A percentile compares a stretch with the other conserved stretches of the same genome.
These are phyloP conservation scores for Taenaris catops DNA, from an alignment of 2,888 invertebrate genomes.

Conservation along the genomic window DNA sequence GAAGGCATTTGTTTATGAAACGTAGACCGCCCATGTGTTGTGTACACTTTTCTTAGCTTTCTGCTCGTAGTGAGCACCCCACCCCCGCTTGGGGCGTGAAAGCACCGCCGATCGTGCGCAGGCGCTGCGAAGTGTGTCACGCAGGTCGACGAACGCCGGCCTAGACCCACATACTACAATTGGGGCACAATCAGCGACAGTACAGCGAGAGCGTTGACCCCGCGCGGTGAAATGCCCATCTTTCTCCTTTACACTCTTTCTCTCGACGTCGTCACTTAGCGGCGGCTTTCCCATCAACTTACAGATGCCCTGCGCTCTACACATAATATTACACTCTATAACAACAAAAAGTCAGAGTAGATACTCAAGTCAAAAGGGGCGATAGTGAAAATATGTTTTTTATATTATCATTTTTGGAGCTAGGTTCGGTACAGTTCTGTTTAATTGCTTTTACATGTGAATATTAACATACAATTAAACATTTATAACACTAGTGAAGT, in stretches of 20 bases:
- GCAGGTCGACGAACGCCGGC: conserved; percentile 79
- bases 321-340: too few species aligned
- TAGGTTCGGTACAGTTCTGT: too few species aligned
- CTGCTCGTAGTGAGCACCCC: conserved; percentile 50
- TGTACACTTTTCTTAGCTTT: conserved; percentile 57
- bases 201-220: conserved; percentile 74
- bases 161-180: conserved; percentile 78
- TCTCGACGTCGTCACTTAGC: conserved; percentile 51
- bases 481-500: too few species aligned
- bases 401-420: too few species aligned
- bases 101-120: conserved; percentile 66
- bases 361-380: too few species aligned
- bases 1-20: conserved; percentile 19
- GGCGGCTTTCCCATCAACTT: conserved; percentile 58
- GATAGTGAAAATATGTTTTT: too few species aligned
- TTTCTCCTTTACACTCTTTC: conserved; percentile 76
- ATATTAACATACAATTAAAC: too few species aligned
- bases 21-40: conserved; percentile 23
- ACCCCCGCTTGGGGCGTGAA: conserved; percentile 64
- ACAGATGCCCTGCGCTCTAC: conserved; percentile 24
- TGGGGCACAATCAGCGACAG: conserved; percentile 80
- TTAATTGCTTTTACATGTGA: too few species aligned
- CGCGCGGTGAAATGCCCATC: conserved; percentile 76
- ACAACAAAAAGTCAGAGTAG: too few species aligned
- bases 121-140: conserved; percentile 70